Evolutionary conservation across 2,113 vertebrate genomes (phyloP), one percentile per base, ranked within the genome.

Genomic region (Mirza zaza): DNA sequence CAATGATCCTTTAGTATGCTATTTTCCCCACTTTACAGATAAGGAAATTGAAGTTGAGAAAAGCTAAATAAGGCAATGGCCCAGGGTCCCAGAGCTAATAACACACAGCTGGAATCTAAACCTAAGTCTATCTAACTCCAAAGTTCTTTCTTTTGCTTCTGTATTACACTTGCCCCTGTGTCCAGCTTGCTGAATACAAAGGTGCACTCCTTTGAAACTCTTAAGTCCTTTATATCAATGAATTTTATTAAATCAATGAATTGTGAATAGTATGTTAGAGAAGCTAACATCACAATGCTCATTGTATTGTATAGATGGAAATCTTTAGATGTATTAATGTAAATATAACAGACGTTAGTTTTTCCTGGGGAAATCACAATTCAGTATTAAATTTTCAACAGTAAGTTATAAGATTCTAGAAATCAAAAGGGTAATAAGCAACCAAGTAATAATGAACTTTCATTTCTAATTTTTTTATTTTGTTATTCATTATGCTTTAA

Each of bases 41-140:
- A 88, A 92, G 86, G 52, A 95, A 97, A 96, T 25, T 91, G 71
- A 96, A 86, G 39, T 42, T 86, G 73, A 94, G 68, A 61, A 95
- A 96, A 68, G 59, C 65, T 85, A 94, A 97, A 79, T 50, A 95
- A n/a, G 70, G 34, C 73, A 97, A 57, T 57, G 55, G 32, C 52
- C 59, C 82, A 87, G 90, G 57, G 52, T 85, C 85, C 73, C 76
- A 83, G 39, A 91, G 59, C 91, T 87, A 96, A 81, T 48, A 85
- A 61, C 15, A 21, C 70, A 77, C 2, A 87, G 29, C 45, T 39
- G 18, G 48, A 86, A 86, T 50, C 87, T 67, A 92, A 87, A 90
- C 57, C 67, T 17, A 45, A 90, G 75, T 75, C 45, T 55, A 12
- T 86, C 57, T 67, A 48, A 86, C 12, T 61, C 20, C n/a, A 29